Base-by-base conservation (phyloP, 1,140 invertebrate genomes). In the Diorhabda sublineata region DNA sequence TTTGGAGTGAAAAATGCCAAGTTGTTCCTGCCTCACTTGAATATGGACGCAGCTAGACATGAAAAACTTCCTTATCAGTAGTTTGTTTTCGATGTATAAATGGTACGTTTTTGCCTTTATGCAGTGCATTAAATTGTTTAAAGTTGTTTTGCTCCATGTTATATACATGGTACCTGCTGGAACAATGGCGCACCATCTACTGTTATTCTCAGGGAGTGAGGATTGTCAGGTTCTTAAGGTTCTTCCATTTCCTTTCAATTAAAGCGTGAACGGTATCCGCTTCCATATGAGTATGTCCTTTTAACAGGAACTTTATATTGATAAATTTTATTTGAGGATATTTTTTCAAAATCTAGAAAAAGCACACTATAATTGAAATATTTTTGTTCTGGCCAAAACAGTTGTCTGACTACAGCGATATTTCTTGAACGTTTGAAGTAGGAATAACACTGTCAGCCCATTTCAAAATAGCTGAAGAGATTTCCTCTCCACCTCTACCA, bases 371-470 rank as follows among this genome's bases (percentile, higher is more conserved):
- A 62, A 62, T 42, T 4, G 9, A 43, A 62, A 62, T 62, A 62
- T 62, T 62, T 43, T 62, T 62, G 44, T 62, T 62, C 11, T 62
- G 61, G 41, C 61, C 61, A 43, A 43, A 62, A 44, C 43, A 62
- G 11, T 62, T 62, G 11, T 62, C 61, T 3, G 61, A 62, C 61
- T 43, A 62, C 5, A 62, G 61, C 8, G 42, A 45, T 8, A 62
- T 62, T 62, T 62, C 43, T 8, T 62, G 9, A 43, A 62, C 43
- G 3, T 62, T 43, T 43, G 41, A 43, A 43, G 41, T 43, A 62
- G 61, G 43, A 43, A 62, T 62, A n/a, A 44, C 7, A 43, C 41
- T 62, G 42, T 43, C 41, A 7, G 61, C 61, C 41, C 43, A 62
- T 62, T 62, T 62, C 61, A 62, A n/a, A 43, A 62, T 43, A 44